Conservation (phyloP, 2,797 vertebrate genomes). For the Mormyrops boulengeri region DNA sequence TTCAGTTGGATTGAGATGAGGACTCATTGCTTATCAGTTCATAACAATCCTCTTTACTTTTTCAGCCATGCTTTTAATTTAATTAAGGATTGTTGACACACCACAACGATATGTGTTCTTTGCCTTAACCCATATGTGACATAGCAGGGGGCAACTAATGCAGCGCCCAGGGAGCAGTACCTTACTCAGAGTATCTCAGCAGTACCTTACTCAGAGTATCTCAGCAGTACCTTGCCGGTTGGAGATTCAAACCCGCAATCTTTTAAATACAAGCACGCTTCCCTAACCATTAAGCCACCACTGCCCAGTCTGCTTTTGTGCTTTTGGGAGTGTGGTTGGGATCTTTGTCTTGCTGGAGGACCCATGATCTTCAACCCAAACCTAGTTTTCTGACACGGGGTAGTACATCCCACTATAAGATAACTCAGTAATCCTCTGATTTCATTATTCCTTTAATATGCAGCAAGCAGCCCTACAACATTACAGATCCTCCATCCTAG, state of each 20-base stretch:
- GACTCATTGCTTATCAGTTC: neutral
- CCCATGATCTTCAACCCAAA: neutral
- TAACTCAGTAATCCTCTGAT: neutral
- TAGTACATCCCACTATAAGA: neutral
- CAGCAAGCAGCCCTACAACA: neutral
- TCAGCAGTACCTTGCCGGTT: too few species aligned
- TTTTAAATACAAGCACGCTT: too few species aligned
- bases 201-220: too few species aligned
- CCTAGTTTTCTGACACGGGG: neutral
- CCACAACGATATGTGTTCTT: too few species aligned
- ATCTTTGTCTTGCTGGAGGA: neutral
- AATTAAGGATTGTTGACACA: too few species aligned
- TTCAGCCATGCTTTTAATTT: neutral
- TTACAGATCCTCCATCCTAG: neutral
- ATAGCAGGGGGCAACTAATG: too few species aligned
- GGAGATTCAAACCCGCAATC: too few species aligned
- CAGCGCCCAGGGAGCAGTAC: too few species aligned
- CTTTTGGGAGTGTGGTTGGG: neutral
- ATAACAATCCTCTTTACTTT: neutral
- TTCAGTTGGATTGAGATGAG: neutral
- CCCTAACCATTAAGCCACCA: too few species aligned
- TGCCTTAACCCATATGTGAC: too few species aligned
- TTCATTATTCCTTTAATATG: neutral
- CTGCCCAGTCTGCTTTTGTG: neutral
- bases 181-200: too few species aligned